A percentile compares a stretch with the other conserved stretches of the same genome.
Conservation (phyloP, 2,113 vertebrate genomes). For the Cochlearius cochlearius region DNA sequence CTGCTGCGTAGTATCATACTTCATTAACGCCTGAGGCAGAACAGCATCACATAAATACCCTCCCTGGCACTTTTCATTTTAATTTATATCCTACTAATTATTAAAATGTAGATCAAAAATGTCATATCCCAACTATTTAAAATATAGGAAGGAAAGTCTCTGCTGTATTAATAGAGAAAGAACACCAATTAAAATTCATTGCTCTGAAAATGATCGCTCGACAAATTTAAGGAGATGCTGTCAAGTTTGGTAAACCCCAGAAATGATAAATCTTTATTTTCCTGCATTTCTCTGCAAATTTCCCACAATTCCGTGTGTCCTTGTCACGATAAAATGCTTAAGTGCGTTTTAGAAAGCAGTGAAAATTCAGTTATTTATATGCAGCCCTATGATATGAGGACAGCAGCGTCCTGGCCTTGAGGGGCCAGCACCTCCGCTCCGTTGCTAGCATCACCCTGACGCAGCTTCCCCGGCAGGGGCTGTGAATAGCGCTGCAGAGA, state of each 20-base stretch:
- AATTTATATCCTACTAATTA: conserved; percentile 51
- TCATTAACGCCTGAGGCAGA: conserved; percentile 38
- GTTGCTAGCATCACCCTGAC: fast-evolving
- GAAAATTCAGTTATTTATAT: neutral
- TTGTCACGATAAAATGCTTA: neutral
- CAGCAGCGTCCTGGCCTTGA: neutral
- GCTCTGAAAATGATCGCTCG: neutral
- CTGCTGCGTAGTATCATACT: conserved; percentile 20
- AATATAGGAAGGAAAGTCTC: neutral
- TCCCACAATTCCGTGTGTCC: neutral
- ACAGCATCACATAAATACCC: conserved; percentile 46
- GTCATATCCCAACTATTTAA: neutral
- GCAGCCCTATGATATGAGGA: fast-evolving
- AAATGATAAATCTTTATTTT: neutral
- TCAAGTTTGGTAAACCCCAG: neutral
- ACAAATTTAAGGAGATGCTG: neutral
- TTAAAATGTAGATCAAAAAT: conserved; percentile 30
- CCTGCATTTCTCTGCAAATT: neutral
- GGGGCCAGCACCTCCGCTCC: neutral
- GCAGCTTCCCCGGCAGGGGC: too few relatives aligned
- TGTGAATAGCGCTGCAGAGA: neutral
- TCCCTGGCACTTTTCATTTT: conserved; percentile 55
- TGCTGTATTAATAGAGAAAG: neutral
- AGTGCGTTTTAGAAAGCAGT: neutral
- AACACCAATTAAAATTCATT: neutral